Conservation (phyloP, 2,113 vertebrate species). For the Anseranas semipalmata region DNA sequence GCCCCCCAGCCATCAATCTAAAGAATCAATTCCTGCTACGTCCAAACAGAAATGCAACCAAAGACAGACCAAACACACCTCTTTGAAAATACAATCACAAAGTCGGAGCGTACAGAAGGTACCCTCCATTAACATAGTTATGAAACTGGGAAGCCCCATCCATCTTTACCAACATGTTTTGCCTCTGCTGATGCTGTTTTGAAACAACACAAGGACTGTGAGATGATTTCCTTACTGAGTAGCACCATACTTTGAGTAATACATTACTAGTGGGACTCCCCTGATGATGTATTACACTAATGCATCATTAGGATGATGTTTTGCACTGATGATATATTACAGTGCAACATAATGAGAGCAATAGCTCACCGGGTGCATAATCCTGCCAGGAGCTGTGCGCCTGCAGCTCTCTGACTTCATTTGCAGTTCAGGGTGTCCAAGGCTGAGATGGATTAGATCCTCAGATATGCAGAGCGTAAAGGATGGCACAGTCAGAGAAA, state of each 20-base stretch:
- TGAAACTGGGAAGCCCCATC: conserved; percentile 13
- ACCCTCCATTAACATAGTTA: background rate
- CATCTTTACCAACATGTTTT: background rate
- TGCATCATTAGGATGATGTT: conserved; percentile 77
- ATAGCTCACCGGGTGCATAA: conserved; percentile 73
- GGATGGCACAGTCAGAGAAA: conserved; percentile 42
- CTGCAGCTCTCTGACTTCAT: conserved; percentile 55
- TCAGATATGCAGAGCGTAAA: conserved; percentile 17
- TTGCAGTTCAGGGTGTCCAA: conserved; percentile 39
- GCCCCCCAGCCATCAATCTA: background rate
- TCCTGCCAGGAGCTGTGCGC: conserved; percentile 55
- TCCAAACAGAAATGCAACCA: background rate
- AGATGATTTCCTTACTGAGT: conserved; percentile 36
- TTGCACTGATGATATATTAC: conserved; percentile 71
- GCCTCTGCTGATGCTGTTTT: background rate
- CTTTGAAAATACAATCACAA: background rate
- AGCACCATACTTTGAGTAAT: conserved; percentile 51
- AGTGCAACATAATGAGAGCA: conserved; percentile 74
- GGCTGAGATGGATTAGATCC: conserved; percentile 39
- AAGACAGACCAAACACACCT: background rate
- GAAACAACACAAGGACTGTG: conserved; percentile 14
- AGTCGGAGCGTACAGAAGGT: background rate
- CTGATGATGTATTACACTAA: conserved; percentile 77
- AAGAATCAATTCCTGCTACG: conserved; percentile 27
- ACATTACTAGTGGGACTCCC: conserved; percentile 71